Conservation (phyloP, 2,113 vertebrate genomes). For the Chelonoidis abingdonii region DNA sequence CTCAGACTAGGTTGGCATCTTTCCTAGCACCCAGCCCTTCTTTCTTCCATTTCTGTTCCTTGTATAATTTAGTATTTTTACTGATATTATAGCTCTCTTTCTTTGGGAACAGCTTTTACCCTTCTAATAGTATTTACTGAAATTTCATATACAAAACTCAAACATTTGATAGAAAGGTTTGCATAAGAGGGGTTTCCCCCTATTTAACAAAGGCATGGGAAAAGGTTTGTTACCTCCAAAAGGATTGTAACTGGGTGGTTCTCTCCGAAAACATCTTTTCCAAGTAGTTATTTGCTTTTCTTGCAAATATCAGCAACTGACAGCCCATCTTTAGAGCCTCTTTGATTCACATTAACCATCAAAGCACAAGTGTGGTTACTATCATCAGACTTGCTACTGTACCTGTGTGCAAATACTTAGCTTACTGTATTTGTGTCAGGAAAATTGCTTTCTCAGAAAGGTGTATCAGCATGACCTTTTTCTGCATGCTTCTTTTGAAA, state of each 20-base stretch:
- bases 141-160: not conserved
- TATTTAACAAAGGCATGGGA: not conserved
- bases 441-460: not conserved
- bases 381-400: not conserved
- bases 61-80: not conserved
- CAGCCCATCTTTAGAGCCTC: not conserved
- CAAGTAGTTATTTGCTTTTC: not conserved
- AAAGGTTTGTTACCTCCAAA: not conserved
- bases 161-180: not conserved
- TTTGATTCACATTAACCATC: not conserved
- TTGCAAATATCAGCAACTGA: not conserved
- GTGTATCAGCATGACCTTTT: not conserved
- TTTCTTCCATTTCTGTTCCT: slow-evolving; percentile 10
- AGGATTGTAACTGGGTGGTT: not conserved
- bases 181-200: not conserved
- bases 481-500: not conserved
- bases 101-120: slow-evolving; percentile 12
- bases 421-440: not conserved
- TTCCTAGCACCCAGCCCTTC: not conserved
- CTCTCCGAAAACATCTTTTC: not conserved
- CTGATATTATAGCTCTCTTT: not conserved
- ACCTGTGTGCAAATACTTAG: not conserved
- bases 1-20: not conserved
- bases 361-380: not conserved
- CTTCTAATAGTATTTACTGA: not conserved